Evolutionary conservation across 2,888 invertebrate species (phyloP).

Genomic region (Plagodis dolabraria): DNA sequence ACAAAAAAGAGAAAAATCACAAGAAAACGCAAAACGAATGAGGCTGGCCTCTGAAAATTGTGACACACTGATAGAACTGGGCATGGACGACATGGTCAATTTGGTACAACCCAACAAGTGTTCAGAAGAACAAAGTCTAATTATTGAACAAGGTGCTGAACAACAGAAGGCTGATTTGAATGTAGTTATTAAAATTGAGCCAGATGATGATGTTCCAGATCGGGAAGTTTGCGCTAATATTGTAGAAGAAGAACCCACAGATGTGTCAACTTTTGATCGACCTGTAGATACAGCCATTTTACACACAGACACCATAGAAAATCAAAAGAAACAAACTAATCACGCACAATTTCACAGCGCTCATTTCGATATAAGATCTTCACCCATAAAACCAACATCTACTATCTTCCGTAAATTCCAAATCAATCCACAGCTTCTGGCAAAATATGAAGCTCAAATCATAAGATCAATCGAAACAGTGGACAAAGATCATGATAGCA

Average conservation of each 20-base stretch:
- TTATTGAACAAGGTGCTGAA: constrained; percentile 33
- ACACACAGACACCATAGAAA: constrained; percentile 26
- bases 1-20: constrained; percentile 54
- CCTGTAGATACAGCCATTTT: constrained; percentile 11
- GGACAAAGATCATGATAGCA: constrained; percentile 34
- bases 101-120: constrained; percentile 17
- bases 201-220: constrained; percentile 19
- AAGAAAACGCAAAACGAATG: constrained; percentile 62
- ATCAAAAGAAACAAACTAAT: constrained; percentile 46
- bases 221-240: constrained; percentile 13
- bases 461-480: constrained; percentile 62
- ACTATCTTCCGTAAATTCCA: constrained; percentile 74
- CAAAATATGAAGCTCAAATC: constrained; percentile 66
- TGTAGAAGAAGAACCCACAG: constrained; percentile 13
- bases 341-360: constrained; percentile 71
- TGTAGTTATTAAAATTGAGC: constrained; percentile 28
- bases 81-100: constrained; percentile 53
- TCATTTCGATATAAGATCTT: constrained; percentile 77
- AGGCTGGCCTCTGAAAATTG: constrained; percentile 57
- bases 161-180: constrained; percentile 33
- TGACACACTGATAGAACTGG: constrained; percentile 56
- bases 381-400: constrained; percentile 74
- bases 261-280: constrained; percentile 10
- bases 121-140: constrained; percentile 34
- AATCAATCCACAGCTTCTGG: constrained; percentile 69